Evolutionary conservation across 2,113 vertebrate species (phyloP).

Genomic region (Phycodurus eques): DNA sequence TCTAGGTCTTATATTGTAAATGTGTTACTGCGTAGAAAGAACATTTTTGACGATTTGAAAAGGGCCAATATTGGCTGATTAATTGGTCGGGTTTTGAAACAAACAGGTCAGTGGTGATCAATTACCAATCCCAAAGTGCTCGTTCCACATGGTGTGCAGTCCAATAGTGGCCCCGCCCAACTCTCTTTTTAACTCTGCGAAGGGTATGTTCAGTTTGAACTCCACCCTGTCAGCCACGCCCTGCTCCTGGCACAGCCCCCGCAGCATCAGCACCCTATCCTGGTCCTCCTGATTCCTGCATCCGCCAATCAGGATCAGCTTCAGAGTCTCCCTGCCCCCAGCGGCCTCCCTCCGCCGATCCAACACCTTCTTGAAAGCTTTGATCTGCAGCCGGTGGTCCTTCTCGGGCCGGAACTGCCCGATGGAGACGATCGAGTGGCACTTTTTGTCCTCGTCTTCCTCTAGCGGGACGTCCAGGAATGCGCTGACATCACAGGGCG

Average conservation of each 20-base stretch:
- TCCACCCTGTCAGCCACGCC: slow-evolving; percentile 77
- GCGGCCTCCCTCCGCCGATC: slow-evolving; percentile 57
- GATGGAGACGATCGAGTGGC: slow-evolving; percentile 80
- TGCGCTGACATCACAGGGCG: slow-evolving; percentile 86
- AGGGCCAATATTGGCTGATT: too few species aligned
- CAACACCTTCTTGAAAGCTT: slow-evolving; percentile 83
- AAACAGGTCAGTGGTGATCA: not conserved
- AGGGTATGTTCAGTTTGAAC: slow-evolving; percentile 89
- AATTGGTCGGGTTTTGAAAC: not conserved
- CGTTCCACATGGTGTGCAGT: slow-evolving; percentile 98
- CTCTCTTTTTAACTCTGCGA: slow-evolving; percentile 85
- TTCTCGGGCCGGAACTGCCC: slow-evolving; percentile 95
- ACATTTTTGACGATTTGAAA: too few species aligned
- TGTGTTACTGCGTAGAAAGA: too few species aligned
- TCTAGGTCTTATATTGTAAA: too few species aligned
- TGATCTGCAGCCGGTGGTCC: slow-evolving; percentile 90
- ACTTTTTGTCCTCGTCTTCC: slow-evolving; percentile 60
- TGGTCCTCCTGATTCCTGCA: slow-evolving; percentile 93
- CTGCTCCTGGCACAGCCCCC: slow-evolving; percentile 80
- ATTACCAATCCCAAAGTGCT: slow-evolving; percentile 96
- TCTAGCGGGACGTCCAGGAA: slow-evolving; percentile 83
- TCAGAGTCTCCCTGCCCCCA: slow-evolving; percentile 60
- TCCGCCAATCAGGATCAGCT: slow-evolving; percentile 89
- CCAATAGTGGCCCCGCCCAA: slow-evolving; percentile 83
- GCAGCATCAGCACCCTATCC: slow-evolving; percentile 80